A percentile compares a stretch with the other conserved stretches of the same genome.
Evolutionary conservation across 2,888 invertebrate genomes (phyloP).

Genomic region (Drosophila setosimentum): DNA sequence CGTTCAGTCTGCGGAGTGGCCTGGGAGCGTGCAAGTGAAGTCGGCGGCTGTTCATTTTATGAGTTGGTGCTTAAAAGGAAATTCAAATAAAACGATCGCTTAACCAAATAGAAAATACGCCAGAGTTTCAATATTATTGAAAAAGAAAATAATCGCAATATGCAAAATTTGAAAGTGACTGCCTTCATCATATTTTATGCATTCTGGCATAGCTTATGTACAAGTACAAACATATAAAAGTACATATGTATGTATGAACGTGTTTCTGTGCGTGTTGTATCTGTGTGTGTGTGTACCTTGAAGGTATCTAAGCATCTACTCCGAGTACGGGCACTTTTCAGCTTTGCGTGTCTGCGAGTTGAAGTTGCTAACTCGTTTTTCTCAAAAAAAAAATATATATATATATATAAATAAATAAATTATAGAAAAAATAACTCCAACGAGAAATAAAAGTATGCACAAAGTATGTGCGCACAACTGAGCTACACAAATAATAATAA

Average conservation of each 20-base stretch:
- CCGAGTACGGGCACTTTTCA: slow-evolving; percentile 47
- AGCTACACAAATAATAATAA: slow-evolving; percentile 46
- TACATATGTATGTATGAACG: slow-evolving; percentile 7
- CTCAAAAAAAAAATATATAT: slow-evolving; percentile 41
- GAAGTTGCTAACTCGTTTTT: slow-evolving; percentile 79
- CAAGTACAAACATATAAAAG: background rate
- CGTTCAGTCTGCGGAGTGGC: slow-evolving; percentile 65
- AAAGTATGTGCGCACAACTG: slow-evolving; percentile 49
- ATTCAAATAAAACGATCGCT: slow-evolving; percentile 26
- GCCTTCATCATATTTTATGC: background rate
- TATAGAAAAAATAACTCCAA: slow-evolving; percentile 23
- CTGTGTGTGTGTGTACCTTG: slow-evolving; percentile 62
- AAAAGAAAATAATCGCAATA: slow-evolving; percentile 17
- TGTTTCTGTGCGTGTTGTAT: slow-evolving; percentile 8
- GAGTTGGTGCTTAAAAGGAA: slow-evolving; percentile 23
- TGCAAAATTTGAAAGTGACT: slow-evolving; percentile 30
- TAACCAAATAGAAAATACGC: slow-evolving; percentile 16
- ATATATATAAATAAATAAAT: slow-evolving; percentile 42
- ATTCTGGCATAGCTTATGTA: background rate
- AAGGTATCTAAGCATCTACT: slow-evolving; percentile 77
- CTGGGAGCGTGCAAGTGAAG: slow-evolving; percentile 51
- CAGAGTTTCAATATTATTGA: slow-evolving; percentile 30
- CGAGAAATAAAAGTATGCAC: slow-evolving; percentile 58
- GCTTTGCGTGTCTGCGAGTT: slow-evolving; percentile 55
- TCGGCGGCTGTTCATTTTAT: slow-evolving; percentile 6